A percentile compares a stretch with the other conserved stretches of the same genome.
These are phyloP conservation scores for Platyrinchus mystaceus DNA, from an alignment of 2,797 vertebrate species.

Conservation along the genomic window DNA sequence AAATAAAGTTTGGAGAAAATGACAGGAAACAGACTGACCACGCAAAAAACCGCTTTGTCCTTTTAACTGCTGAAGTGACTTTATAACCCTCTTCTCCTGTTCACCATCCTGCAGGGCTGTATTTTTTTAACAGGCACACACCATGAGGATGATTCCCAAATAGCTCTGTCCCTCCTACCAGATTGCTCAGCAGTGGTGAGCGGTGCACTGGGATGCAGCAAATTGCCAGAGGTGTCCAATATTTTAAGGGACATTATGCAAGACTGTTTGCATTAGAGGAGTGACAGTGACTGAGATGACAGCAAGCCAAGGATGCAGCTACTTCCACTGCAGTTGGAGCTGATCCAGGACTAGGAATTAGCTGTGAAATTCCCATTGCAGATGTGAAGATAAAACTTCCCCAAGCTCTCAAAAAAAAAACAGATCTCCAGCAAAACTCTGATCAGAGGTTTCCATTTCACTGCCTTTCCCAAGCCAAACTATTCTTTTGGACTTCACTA, in stretches of 20 bases:
- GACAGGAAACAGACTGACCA: neutral
- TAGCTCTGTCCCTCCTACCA: neutral
- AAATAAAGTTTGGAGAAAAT: neutral
- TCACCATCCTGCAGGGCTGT: neutral
- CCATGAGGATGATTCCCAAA: neutral
- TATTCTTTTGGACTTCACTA: neutral
- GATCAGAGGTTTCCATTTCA: neutral
- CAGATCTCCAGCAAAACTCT: neutral
- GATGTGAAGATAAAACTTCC: neutral
- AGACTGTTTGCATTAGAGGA: neutral
- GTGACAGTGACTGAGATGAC: neutral
- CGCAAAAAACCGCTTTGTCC: rapidly evolving
- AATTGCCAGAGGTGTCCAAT: neutral
- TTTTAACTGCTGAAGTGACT: neutral
- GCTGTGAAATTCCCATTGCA: neutral
- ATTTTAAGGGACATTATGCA: neutral
- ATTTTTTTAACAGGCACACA: neutral
- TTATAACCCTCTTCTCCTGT: neutral
- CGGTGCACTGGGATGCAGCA: neutral
- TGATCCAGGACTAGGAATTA: neutral
- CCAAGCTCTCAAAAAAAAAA: neutral
- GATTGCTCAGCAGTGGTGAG: neutral
- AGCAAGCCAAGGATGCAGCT: neutral
- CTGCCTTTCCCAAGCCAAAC: neutral
- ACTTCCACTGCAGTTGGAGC: neutral